Base-by-base conservation (phyloP, 2,113 vertebrate species). In the Pyrgilauda ruficollis region DNA sequence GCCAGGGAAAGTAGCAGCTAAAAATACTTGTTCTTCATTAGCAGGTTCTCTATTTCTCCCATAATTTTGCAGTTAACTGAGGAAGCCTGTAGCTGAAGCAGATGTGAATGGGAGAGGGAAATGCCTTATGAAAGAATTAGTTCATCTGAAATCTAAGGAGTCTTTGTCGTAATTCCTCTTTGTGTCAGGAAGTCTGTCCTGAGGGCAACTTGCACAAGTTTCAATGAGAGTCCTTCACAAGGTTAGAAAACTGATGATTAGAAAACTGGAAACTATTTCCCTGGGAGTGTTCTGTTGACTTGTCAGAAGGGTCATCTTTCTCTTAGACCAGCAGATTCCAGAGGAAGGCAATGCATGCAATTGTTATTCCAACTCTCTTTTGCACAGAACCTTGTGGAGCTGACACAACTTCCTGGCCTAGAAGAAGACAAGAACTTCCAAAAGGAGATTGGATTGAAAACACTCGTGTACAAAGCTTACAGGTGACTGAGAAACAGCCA, bases 371-470 rank as follows among this genome's bases (percentile, higher is more conserved):
- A 20, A 3, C 31, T 94, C 43, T 95, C 7, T 90, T 55, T 80
- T 94, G 23, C 88, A 15, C 96, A 99, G 99, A 99, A 99, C 97
- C 98, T 99, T 39, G 98, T 98, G 61, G 99, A 99, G 87, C 97
- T 99, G 89, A 98, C 98, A 31, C 98, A 98, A 84, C 98, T 99
- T 90, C 99, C 99, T 90, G 99, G 99, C 67, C 96, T 99, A 74
- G 99, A 99, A 94, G 99, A 99, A 49, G 99, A 99, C 95, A 99
- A 98, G 97, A 98, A 97, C 93, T 99, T 99, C 97, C 99, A 99
- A 93, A 99, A 99, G 92, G 99, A 99, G 96, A 98, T 99, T 77
- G 98, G 98, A 35, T 98, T 99, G 81, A 99, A 99, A 97, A 99
- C 98, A 0, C 97, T 99, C 31, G 99, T 99, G 59, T 99, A 99